Conservation (phyloP, 1,140 invertebrate genomes). For the Scaptodrosophila lebanonensis region DNA sequence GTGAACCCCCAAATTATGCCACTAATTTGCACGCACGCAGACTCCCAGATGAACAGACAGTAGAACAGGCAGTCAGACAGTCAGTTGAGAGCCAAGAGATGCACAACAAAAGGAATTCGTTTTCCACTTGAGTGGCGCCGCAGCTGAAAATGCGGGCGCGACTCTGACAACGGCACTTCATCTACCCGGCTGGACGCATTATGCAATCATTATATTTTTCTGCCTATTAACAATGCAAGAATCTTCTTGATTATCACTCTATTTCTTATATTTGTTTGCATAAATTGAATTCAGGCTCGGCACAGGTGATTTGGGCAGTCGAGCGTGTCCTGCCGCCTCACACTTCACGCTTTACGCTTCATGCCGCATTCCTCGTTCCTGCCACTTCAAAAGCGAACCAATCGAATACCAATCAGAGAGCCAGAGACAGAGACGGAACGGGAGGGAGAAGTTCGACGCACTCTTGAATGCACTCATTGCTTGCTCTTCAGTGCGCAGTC, state of each 20-base stretch:
- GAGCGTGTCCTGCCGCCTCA: too few relatives aligned
- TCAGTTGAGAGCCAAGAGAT: background rate
- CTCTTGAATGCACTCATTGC: too few relatives aligned
- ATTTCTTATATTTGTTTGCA: conserved; percentile 40
- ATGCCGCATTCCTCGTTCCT: too few relatives aligned
- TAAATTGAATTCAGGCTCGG: conserved; percentile 17
- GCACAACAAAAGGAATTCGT: conserved; percentile 32
- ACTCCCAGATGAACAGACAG: too few relatives aligned
- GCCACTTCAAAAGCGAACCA: too few relatives aligned
- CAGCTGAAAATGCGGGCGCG: conserved; percentile 23
- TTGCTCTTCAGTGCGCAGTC: too few relatives aligned
- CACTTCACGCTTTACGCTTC: too few relatives aligned
- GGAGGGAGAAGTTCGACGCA: too few relatives aligned
- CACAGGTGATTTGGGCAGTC: conserved; percentile 58
- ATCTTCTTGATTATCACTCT: conserved; percentile 29
- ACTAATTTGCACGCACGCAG: too few relatives aligned
- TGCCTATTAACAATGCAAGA: conserved; percentile 62
- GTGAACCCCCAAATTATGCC: too few relatives aligned
- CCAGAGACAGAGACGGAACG: too few relatives aligned
- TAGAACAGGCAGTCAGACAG: conserved; percentile 10
- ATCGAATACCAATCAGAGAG: too few relatives aligned
- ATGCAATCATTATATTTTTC: conserved; percentile 66
- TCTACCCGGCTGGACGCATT: conserved; percentile 15
- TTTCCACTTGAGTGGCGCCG: conserved; percentile 59
- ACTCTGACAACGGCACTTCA: background rate